These are phyloP conservation scores for Gonioctena quinquepunctata DNA, from an alignment of 1,140 invertebrate genomes.

Conservation along the genomic window DNA sequence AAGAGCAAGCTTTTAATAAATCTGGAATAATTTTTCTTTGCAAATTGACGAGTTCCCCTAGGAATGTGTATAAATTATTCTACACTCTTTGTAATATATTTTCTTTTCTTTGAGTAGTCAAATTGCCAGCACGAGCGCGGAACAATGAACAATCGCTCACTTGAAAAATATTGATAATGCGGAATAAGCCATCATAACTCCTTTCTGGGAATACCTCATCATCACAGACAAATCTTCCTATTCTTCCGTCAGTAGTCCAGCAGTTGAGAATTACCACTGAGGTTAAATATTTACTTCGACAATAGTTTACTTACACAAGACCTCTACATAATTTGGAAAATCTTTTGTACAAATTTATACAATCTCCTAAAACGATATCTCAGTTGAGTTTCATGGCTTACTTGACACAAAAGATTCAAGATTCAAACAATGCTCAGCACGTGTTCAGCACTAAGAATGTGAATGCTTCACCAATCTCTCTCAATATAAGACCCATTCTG, in stretches of 20 bases:
- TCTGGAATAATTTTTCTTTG: too few relatives aligned
- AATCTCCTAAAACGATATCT: constrained; percentile 24
- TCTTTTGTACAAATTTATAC: constrained; percentile 26
- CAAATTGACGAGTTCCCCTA: too few relatives aligned
- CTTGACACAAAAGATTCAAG: constrained; percentile 13
- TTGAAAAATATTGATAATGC: too few relatives aligned
- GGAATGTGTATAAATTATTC: too few relatives aligned
- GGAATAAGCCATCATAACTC: not conserved
- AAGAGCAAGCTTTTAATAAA: too few relatives aligned
- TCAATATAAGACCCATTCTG: not conserved
- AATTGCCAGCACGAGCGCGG: too few relatives aligned
- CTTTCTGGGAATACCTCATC: not conserved
- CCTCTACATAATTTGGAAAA: constrained; percentile 20
- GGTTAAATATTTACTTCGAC: constrained; percentile 29
- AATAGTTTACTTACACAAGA: constrained; percentile 18
- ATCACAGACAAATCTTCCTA: constrained; percentile 25
- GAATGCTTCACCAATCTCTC: not conserved
- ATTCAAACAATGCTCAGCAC: constrained; percentile 15
- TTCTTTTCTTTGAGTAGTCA: too few relatives aligned
- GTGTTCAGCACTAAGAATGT: constrained; percentile 23
- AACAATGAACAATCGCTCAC: too few relatives aligned
- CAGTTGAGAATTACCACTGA: constrained; percentile 5
- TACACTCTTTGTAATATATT: too few relatives aligned
- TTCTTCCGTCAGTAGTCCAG: not conserved
- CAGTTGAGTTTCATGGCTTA: constrained; percentile 19